Evolutionary conservation across 2,797 vertebrate species (phyloP).

Genomic region (Danionella dracula): DNA sequence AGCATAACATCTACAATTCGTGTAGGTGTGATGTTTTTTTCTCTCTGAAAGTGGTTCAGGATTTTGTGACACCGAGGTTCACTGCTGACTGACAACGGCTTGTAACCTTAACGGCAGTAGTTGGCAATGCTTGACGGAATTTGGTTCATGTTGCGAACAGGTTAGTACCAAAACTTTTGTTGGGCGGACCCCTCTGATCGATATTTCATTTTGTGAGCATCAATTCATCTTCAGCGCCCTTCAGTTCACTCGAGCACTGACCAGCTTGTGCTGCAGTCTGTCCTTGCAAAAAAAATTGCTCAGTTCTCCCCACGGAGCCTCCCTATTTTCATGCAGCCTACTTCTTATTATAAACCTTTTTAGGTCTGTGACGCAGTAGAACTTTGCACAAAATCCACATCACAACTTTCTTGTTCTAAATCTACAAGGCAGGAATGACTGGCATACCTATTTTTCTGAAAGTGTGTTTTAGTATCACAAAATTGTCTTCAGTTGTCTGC

Average conservation of each 20-base stretch:
- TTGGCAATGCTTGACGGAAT: too few species aligned
- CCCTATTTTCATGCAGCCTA: constrained; percentile 78
- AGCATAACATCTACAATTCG: too few species aligned
- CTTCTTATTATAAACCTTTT: constrained; percentile 69
- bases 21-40: too few species aligned
- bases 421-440: constrained; percentile 12
- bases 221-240: constrained; percentile 23
- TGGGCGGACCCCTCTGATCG: too few species aligned
- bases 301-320: constrained; percentile 58
- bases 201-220: background rate
- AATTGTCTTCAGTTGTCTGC: too few species aligned
- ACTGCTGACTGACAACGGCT: too few species aligned
- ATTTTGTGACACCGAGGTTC: too few species aligned
- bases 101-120: too few species aligned
- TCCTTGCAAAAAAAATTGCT: constrained; percentile 53
- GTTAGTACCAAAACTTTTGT: too few species aligned
- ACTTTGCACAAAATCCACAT: constrained; percentile 38
- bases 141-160: too few species aligned
- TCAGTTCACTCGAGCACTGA: constrained; percentile 42
- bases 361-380: constrained; percentile 58
- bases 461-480: background rate
- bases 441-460: background rate
- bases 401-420: constrained; percentile 29
- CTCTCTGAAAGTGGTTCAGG: too few species aligned
- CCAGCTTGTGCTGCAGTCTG: constrained; percentile 53